These are phyloP conservation scores for Neofelis nebulosa DNA, from an alignment of 2,113 vertebrate species.

Conservation along the genomic window DNA sequence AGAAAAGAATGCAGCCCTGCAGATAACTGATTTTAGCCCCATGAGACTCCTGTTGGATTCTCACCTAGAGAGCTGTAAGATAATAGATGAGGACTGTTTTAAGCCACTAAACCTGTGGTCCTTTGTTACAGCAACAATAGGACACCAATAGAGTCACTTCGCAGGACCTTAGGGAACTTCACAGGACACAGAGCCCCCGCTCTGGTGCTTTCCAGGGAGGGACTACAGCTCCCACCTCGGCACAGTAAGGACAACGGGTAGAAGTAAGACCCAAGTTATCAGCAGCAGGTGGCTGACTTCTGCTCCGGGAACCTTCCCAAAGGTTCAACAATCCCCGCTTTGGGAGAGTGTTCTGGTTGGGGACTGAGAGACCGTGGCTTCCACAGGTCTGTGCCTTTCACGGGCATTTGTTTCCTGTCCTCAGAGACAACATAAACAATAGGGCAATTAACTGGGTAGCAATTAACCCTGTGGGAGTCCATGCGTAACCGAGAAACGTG, in stretches of 20 bases:
- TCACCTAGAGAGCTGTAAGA: not conserved
- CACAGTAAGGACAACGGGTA: not conserved
- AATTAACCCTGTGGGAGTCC: slow-evolving; percentile 59
- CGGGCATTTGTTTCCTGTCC: slow-evolving; percentile 43
- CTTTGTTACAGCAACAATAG: not conserved
- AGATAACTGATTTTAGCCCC: not conserved
- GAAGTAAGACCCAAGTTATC: not conserved
- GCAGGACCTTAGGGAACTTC: not conserved
- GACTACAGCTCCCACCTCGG: not conserved
- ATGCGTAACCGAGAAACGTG: slow-evolving; percentile 1
- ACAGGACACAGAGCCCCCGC: not conserved
- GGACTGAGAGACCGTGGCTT: not conserved
- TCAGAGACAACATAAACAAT: slow-evolving; percentile 56
- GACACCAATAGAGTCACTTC: no score
- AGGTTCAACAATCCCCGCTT: not conserved
- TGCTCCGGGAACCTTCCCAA: not conserved
- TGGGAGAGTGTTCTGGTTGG: not conserved
- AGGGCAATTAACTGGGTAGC: slow-evolving; percentile 52
- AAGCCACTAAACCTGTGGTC: not conserved
- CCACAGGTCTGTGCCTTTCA: slow-evolving; percentile 49
- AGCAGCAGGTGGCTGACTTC: no score
- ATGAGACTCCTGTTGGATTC: not conserved
- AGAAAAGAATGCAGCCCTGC: not conserved
- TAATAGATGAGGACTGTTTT: not conserved
- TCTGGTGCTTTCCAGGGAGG: not conserved